These are phyloP conservation scores for Chlorodrepanis virens DNA, from an alignment of 2,113 vertebrate genomes.

Conservation along the genomic window DNA sequence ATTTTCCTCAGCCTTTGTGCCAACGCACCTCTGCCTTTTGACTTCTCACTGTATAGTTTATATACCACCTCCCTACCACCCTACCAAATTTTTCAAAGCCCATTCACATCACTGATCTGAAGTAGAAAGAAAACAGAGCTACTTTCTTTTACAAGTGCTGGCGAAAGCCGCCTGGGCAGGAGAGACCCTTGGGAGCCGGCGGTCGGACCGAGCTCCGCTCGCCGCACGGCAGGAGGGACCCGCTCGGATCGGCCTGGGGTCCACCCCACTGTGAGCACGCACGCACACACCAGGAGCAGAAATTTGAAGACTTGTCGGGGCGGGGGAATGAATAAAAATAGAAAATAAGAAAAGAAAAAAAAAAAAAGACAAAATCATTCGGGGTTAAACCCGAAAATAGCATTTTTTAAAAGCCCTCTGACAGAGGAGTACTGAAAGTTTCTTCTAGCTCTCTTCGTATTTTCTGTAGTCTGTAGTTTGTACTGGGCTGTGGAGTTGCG, in stretches of 20 bases:
- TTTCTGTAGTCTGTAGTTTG: background rate
- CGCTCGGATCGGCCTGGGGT: background rate
- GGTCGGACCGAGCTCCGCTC: background rate
- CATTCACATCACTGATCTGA: background rate
- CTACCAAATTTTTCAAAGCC: background rate
- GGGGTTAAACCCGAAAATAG: background rate
- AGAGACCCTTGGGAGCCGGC: background rate
- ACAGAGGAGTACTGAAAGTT: background rate
- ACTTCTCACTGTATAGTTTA: background rate
- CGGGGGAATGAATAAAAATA: background rate
- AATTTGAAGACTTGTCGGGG: background rate
- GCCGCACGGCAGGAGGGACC: background rate
- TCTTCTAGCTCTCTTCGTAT: background rate
- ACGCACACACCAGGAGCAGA: background rate
- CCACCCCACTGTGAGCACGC: background rate
- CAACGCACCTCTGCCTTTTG: background rate
- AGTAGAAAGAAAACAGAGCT: background rate
- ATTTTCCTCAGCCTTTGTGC: background rate
- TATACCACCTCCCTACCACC: background rate
- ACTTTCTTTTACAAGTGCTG: background rate
- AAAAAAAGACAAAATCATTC: background rate
- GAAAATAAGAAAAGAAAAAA: accelerated
- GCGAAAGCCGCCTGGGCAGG: background rate
- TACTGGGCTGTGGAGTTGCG: background rate
- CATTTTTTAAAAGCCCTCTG: accelerated